A percentile compares a stretch with the other conserved stretches of the same genome.
These are phyloP conservation scores for Holotrichia oblita DNA, from an alignment of 1,140 invertebrate species.

Conservation along the genomic window DNA sequence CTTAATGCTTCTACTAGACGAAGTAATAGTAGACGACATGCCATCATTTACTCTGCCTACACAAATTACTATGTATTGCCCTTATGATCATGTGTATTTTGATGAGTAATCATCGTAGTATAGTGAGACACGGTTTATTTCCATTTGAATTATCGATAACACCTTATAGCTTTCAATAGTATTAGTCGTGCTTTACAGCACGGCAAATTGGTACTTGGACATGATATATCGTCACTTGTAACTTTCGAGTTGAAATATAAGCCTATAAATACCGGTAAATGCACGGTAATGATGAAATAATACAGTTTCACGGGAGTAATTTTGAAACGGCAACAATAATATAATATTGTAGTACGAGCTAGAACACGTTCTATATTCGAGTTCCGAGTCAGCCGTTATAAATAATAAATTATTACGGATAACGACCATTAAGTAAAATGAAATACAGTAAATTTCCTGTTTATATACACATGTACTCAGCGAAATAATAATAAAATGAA, in stretches of 20 bases:
- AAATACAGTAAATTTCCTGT: conserved; percentile 13
- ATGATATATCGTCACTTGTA: conserved; percentile 53
- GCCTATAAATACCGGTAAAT: conserved; percentile 53
- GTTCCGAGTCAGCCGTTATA: conserved; percentile 19
- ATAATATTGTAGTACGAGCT: conserved; percentile 7
- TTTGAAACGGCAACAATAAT: conserved; percentile 21
- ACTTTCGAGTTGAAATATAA: conserved; percentile 52
- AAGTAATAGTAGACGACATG: background rate
- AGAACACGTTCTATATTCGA: conserved; percentile 16
- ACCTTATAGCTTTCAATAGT: conserved; percentile 52
- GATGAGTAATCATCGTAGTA: conserved; percentile 16
- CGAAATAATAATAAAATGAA: conserved; percentile 1
- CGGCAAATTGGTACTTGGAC: conserved; percentile 54
- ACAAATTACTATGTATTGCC: conserved; percentile 20
- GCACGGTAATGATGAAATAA: conserved; percentile 20
- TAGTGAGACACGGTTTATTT: conserved; percentile 9
- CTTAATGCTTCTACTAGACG: background rate
- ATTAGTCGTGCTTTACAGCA: conserved; percentile 54
- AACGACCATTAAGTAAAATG: conserved; percentile 17
- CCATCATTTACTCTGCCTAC: background rate
- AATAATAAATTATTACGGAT: conserved; percentile 21
- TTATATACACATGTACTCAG: conserved; percentile 5
- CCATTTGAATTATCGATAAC: conserved; percentile 54
- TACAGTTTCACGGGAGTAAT: conserved; percentile 25
- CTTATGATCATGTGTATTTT: background rate